A percentile compares a stretch with the other conserved stretches of the same genome.
phyloP scores from a whole-genome alignment of 2,797 vertebrate species.

The Phyllotis vaccarum region DNA sequence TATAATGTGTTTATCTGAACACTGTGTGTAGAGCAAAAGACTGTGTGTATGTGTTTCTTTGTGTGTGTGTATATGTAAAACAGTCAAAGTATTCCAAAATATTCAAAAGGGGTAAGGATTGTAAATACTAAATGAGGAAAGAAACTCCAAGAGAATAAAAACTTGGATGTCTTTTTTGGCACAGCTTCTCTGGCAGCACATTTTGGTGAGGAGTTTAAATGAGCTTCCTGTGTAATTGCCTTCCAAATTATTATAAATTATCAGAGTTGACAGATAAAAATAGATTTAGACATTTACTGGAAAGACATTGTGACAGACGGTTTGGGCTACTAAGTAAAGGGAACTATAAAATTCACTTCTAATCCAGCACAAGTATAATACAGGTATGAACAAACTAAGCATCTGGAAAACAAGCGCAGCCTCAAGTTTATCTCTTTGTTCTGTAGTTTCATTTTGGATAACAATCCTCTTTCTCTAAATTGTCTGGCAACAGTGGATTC shows the following conservation, averaged over 20 bases:
- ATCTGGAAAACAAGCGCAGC: not conserved
- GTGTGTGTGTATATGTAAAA: not conserved
- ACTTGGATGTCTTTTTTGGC: not conserved
- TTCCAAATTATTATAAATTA: not conserved
- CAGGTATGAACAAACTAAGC: not conserved
- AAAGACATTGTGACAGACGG: not conserved
- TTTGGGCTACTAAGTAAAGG: constrained; percentile 15
- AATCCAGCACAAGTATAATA: constrained; percentile 4
- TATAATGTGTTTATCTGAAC: not conserved
- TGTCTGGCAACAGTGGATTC: not conserved
- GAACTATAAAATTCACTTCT: not conserved
- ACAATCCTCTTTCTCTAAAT: not conserved
- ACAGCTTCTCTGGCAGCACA: not conserved
- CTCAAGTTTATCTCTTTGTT: constrained; percentile 30
- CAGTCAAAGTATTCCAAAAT: too few relatives aligned
- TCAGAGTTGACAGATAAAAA: not conserved
- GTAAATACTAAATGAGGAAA: not conserved
- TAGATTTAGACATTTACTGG: not conserved
- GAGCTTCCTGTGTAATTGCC: not conserved
- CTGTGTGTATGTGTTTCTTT: not conserved
- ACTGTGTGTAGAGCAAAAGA: not conserved
- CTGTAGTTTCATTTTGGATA: not conserved
- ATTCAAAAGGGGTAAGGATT: not conserved
- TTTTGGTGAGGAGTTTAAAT: not conserved
- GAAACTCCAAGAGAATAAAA: not conserved